Evolutionary conservation across 2,797 vertebrate species (phyloP).

Genomic region (Gallinago nigripennis): DNA sequence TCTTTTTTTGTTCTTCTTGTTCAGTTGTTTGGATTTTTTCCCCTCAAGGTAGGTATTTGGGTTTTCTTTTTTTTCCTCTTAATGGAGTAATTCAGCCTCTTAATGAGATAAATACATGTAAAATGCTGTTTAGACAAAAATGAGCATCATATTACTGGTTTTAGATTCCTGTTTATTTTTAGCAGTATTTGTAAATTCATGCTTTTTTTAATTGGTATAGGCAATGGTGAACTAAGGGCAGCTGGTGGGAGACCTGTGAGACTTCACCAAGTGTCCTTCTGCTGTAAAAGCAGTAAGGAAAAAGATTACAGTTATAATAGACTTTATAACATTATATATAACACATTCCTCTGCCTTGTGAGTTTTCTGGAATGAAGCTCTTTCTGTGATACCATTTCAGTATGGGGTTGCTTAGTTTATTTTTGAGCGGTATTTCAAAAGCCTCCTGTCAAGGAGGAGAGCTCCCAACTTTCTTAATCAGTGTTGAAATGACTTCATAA

Average conservation of each 20-base stretch:
- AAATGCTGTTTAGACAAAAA: not conserved
- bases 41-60: not conserved
- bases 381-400: not conserved
- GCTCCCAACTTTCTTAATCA: not conserved
- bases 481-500: not conserved
- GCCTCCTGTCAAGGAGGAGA: not conserved
- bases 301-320: too few relatives aligned
- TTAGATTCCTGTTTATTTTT: not conserved
- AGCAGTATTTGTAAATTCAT: not conserved
- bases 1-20: not conserved
- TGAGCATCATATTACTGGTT: not conserved
- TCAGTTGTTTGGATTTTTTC: constrained; percentile 1
- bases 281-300: not conserved
- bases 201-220: not conserved
- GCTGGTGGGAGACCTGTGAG: not conserved
- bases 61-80: not conserved
- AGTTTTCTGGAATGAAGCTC: not conserved
- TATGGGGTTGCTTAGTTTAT: not conserved
- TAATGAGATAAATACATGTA: not conserved
- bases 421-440: not conserved
- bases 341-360: not conserved
- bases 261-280: not conserved
- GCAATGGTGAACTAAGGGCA: not conserved
- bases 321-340: too few relatives aligned
- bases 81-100: not conserved